These are phyloP conservation scores for Leptopilina drosophilae DNA, from an alignment of 2,888 invertebrate genomes.

Conservation along the genomic window DNA sequence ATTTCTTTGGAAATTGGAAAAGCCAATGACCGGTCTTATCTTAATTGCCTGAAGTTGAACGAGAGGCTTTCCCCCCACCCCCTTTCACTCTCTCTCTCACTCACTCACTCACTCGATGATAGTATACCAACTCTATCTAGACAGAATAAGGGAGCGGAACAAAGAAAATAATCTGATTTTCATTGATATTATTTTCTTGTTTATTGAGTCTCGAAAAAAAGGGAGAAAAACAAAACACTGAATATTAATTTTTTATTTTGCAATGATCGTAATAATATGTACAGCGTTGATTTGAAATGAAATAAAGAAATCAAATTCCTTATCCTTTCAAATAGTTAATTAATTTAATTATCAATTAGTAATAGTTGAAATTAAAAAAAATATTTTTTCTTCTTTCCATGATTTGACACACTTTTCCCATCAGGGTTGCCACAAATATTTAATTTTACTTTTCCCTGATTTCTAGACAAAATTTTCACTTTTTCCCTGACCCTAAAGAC, in stretches of 20 bases:
- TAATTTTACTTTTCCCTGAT: too few relatives aligned
- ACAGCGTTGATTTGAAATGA: too few relatives aligned
- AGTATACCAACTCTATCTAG: slow-evolving; percentile 2
- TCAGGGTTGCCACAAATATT: too few relatives aligned
- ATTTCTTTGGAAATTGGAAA: slow-evolving; percentile 54
- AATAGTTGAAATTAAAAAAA: too few relatives aligned
- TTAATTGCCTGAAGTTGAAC: slow-evolving; percentile 46
- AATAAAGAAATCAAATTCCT: too few relatives aligned
- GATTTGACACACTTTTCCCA: too few relatives aligned
- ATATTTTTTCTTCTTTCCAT: too few relatives aligned
- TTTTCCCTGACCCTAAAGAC: too few relatives aligned
- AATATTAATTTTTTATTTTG: too few relatives aligned
- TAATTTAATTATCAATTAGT: too few relatives aligned
- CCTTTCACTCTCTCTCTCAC: neutral
- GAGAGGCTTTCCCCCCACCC: neutral
- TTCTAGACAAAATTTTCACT: too few relatives aligned
- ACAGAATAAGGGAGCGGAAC: slow-evolving; percentile 19
- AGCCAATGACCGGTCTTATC: slow-evolving; percentile 55
- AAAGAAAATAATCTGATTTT: slow-evolving; percentile 20
- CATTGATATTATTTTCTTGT: slow-evolving; percentile 14
- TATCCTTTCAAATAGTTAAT: too few relatives aligned
- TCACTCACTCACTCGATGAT: neutral
- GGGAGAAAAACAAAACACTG: neutral
- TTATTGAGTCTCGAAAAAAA: neutral
- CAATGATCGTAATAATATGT: neutral